Conservation (phyloP, 2,888 invertebrate species). For the Unio delphinus region DNA sequence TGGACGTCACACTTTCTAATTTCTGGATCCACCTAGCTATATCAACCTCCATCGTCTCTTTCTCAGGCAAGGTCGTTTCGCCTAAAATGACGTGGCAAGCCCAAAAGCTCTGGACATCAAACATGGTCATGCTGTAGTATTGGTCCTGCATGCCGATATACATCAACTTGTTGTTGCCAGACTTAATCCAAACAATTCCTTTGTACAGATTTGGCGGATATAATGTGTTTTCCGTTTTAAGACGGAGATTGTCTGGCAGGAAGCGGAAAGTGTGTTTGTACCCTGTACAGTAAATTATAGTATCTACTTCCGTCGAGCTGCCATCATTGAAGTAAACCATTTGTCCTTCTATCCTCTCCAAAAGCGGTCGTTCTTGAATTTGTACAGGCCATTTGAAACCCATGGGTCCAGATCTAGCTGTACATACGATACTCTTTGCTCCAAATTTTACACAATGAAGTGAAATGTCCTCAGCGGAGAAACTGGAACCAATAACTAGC, state of each 20-base stretch:
- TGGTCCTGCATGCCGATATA: slow-evolving; percentile 25
- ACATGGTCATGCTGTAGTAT: slow-evolving; percentile 27
- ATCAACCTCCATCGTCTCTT: slow-evolving; percentile 15
- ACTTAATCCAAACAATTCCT: slow-evolving; percentile 14
- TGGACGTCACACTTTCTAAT: slow-evolving; percentile 1
- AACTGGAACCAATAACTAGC: slow-evolving; percentile 19
- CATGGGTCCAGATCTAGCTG: slow-evolving; percentile 18
- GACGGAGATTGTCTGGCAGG: slow-evolving; percentile 4
- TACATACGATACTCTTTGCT: slow-evolving; percentile 11
- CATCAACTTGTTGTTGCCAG: slow-evolving; percentile 26
- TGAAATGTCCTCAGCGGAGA: slow-evolving; percentile 25
- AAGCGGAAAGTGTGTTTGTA: slow-evolving; percentile 15
- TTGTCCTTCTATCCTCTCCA: slow-evolving; percentile 13
- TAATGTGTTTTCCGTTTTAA: neutral
- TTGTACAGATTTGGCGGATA: slow-evolving; percentile 15
- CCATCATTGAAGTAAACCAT: slow-evolving; percentile 24
- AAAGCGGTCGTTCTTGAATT: slow-evolving; percentile 25
- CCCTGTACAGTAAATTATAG: slow-evolving; percentile 23
- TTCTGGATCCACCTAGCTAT: slow-evolving; percentile 17
- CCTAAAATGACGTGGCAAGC: slow-evolving; percentile 16
- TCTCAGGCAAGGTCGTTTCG: neutral
- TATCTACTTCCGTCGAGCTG: slow-evolving; percentile 12
- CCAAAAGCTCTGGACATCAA: slow-evolving; percentile 28
- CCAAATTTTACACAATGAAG: slow-evolving; percentile 23
- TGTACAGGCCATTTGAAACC: slow-evolving; percentile 19